Evolutionary conservation across 2,888 invertebrate species (phyloP).

Genomic region (Lithophane ornitopus): DNA sequence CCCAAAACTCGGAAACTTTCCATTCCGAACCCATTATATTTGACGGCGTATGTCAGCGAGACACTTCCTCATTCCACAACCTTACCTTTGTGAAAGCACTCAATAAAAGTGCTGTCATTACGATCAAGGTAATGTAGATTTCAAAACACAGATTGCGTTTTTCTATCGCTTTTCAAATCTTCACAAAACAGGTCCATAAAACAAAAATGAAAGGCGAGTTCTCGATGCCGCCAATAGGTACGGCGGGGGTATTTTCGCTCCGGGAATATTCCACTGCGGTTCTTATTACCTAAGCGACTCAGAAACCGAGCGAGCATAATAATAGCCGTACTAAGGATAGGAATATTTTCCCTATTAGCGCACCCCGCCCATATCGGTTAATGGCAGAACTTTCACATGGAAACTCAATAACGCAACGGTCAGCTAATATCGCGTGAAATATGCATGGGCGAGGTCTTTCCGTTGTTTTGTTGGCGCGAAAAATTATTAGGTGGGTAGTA

Average conservation of each 20-base stretch:
- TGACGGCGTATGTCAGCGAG: conserved; percentile 77
- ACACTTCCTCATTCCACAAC: conserved; percentile 70
- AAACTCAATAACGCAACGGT: conserved; percentile 84
- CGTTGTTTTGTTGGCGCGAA: conserved; percentile 82
- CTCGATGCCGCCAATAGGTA: conserved; percentile 7
- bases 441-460: conserved; percentile 85
- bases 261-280: conserved; percentile 30
- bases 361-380: conserved; percentile 73
- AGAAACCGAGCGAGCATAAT: conserved; percentile 44
- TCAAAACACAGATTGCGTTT: conserved; percentile 43
- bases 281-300: conserved; percentile 43
- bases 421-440: conserved; percentile 86
- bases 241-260: conserved; percentile 12
- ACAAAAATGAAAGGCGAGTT: conserved; percentile 38
- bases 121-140: conserved; percentile 45
- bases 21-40: conserved; percentile 78
- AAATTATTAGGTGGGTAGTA: conserved; percentile 88
- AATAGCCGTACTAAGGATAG: conserved; percentile 57
- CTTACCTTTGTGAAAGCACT: conserved; percentile 63
- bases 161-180: conserved; percentile 30
- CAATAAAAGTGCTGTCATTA: conserved; percentile 62
- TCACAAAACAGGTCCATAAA: conserved; percentile 3
- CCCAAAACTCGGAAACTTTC: conserved; percentile 77
- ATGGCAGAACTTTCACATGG: conserved; percentile 80
- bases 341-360: conserved; percentile 73